phyloP scores from a whole-genome alignment of 2,113 vertebrate genomes.

The Danionella cerebrum region DNA sequence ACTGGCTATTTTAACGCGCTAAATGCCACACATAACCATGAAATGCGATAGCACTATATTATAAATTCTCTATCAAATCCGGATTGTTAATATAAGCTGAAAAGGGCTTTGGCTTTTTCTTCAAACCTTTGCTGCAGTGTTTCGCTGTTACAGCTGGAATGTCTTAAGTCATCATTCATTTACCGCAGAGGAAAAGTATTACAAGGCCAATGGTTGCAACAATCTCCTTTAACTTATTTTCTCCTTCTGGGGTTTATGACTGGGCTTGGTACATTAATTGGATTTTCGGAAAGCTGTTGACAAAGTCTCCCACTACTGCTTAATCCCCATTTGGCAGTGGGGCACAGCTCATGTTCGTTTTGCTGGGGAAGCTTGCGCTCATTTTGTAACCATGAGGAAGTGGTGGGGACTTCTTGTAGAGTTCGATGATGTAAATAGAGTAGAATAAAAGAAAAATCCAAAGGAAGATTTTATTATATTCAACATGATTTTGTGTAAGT shows the following conservation, averaged over 20 bases:
- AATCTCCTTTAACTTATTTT: constrained; percentile 40
- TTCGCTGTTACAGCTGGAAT: neutral
- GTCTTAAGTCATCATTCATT: neutral
- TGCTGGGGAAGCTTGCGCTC: constrained; percentile 10
- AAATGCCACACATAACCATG: too few relatives aligned
- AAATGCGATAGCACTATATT: too few relatives aligned
- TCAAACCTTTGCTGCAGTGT: neutral
- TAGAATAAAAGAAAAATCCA: too few relatives aligned
- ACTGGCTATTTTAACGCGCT: too few relatives aligned
- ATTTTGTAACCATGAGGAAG: too few relatives aligned
- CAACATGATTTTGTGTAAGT: too few relatives aligned
- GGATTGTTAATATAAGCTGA: neutral
- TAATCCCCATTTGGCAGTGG: constrained; percentile 68
- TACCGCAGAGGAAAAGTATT: constrained; percentile 7
- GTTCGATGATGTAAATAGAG: too few relatives aligned
- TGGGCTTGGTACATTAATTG: constrained; percentile 69
- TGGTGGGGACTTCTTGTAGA: too few relatives aligned
- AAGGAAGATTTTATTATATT: too few relatives aligned
- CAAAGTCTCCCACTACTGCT: constrained; percentile 66
- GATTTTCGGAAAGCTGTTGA: constrained; percentile 72
- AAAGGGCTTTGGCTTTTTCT: too few relatives aligned
- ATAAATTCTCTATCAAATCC: too few relatives aligned
- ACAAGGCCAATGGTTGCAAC: neutral
- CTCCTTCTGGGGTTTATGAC: constrained; percentile 47
- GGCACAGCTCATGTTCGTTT: constrained; percentile 43